Evolutionary conservation across 2,797 vertebrate genomes (phyloP).

Genomic region (Pelodytes ibericus): DNA sequence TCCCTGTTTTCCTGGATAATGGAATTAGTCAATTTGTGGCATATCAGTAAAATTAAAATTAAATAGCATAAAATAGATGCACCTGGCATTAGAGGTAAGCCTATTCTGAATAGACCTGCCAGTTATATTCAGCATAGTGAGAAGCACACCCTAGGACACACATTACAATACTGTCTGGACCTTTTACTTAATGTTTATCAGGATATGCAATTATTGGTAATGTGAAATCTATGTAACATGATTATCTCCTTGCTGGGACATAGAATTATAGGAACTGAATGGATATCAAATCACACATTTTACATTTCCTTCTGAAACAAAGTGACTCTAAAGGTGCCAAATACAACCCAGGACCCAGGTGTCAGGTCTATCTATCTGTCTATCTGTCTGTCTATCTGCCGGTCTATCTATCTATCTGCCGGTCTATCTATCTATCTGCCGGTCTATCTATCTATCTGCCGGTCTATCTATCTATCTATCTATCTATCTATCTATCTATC

Average conservation of each 20-base stretch:
- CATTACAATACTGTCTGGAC: neutral
- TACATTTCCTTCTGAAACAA: neutral
- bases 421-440: too few species aligned
- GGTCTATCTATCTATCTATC: too few species aligned
- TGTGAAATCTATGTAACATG: constrained; percentile 30
- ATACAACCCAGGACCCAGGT: too few species aligned
- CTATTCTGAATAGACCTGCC: neutral
- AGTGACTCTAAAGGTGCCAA: neutral
- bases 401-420: too few species aligned
- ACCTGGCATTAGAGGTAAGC: neutral
- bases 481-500: too few species aligned
- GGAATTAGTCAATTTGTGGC: too few species aligned
- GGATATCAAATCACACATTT: constrained; percentile 14
- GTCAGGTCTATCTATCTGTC: too few species aligned
- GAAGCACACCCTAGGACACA: neutral
- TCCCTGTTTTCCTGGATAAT: too few species aligned
- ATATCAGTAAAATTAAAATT: too few species aligned
- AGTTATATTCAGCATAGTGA: neutral
- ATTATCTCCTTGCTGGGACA: constrained; percentile 16
- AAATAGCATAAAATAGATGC: neutral
- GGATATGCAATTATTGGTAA: constrained; percentile 20
- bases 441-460: too few species aligned
- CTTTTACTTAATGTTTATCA: constrained; percentile 3
- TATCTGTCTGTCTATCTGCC: too few species aligned
- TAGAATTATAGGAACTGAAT: neutral